Conservation (phyloP, 1,140 invertebrate genomes). For the Onthophagus taurus region DNA sequence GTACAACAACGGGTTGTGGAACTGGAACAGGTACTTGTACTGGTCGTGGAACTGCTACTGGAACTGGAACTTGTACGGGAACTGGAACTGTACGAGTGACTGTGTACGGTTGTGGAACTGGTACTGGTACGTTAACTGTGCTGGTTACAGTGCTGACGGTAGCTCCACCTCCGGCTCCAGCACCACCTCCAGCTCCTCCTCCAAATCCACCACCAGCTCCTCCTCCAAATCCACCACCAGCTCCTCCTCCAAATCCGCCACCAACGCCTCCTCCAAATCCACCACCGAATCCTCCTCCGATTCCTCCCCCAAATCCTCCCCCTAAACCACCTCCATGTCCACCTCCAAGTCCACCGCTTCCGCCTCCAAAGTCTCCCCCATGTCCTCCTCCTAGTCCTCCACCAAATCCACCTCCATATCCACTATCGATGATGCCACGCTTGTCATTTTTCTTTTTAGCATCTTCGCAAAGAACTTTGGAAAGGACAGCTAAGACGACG, state of each 20-base stretch:
- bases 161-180: conserved; percentile 16
- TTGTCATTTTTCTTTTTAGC: conserved; percentile 24
- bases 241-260: conserved; percentile 17
- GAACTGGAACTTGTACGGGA: conserved; percentile 23
- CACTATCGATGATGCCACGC: conserved; percentile 26
- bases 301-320: no score
- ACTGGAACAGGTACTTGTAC: conserved; percentile 47
- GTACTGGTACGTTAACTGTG: conserved; percentile 16
- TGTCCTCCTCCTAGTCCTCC: conserved; percentile 14
- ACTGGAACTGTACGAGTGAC: conserved; percentile 22
- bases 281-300: no score
- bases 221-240: conserved; percentile 11
- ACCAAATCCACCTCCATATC: conserved; percentile 15
- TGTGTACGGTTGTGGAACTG: conserved; percentile 22
- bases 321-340: conserved; percentile 12
- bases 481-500: conserved; percentile 24
- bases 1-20: conserved; percentile 34
- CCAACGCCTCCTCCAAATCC: conserved; percentile 14
- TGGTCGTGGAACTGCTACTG: conserved; percentile 30
- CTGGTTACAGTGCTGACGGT: conserved; percentile 21
- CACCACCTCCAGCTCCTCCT: conserved; percentile 14
- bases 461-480: conserved; percentile 19
- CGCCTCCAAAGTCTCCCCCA: conserved; percentile 16
- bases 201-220: conserved; percentile 18
- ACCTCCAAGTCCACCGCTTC: conserved; percentile 15